These are phyloP conservation scores for Poliocrania exsul DNA, from an alignment of 2,797 vertebrate genomes.

Conservation along the genomic window DNA sequence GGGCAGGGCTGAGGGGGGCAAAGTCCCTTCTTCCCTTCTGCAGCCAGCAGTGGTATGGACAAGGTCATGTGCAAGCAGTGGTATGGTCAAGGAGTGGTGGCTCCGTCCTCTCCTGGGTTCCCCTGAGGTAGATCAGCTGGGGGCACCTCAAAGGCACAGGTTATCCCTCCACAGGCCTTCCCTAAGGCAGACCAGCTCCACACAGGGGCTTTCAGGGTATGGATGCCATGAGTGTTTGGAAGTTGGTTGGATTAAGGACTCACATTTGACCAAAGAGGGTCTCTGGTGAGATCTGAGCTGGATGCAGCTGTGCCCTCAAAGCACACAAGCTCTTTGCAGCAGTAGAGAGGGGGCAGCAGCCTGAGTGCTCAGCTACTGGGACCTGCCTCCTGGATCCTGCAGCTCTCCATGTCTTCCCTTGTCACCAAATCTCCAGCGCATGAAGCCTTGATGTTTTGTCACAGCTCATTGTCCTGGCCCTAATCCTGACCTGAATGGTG, in stretches of 20 bases:
- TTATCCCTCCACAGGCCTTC: neutral
- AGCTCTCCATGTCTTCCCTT: accelerated
- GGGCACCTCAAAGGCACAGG: neutral
- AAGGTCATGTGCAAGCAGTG: accelerated
- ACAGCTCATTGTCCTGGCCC: neutral
- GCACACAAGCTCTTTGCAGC: neutral
- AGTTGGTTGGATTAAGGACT: neutral
- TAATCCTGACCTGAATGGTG: neutral
- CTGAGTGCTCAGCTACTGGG: neutral
- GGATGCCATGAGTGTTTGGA: neutral
- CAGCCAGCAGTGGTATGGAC: accelerated
- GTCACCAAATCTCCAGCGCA: neutral
- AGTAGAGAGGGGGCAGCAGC: neutral
- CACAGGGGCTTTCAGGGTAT: accelerated
- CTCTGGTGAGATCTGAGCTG: neutral
- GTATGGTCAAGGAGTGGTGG: neutral
- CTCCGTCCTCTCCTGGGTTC: neutral
- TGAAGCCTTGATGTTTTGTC: neutral
- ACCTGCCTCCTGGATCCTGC: neutral
- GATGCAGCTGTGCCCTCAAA: neutral
- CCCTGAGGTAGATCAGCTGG: neutral
- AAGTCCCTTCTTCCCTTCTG: neutral
- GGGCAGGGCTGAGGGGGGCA: neutral
- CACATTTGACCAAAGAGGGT: accelerated
- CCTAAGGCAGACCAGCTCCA: neutral